Base-by-base conservation (phyloP, 2,797 vertebrate genomes). In the Capromys pilorides region DNA sequence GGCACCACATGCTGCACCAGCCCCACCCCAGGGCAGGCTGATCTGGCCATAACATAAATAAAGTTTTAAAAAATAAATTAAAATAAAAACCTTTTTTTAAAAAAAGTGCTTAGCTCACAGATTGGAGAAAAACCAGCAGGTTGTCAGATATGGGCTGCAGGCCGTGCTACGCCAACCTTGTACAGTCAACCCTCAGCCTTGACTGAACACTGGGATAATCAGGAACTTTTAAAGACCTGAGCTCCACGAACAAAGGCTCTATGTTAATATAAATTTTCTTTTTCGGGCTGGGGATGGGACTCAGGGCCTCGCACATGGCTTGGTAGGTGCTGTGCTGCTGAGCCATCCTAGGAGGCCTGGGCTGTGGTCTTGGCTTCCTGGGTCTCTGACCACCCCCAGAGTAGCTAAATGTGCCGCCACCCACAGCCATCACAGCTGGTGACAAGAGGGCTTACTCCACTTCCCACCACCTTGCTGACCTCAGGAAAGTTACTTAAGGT, bases 401-500 rank as follows among this genome's bases (percentile, higher is more conserved):
- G 19, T 33, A 22, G 36, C 16, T 28, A 10, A 1, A 24, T 0
- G 2, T n/a, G 0, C n/a, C 39, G 28, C 77, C 26, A 0, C 7
- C 33, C 28, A 2, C 9, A 6, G 11, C 33, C 9, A 6, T 1
- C 16, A 75, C 5, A n/a, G 24, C 91, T 66, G 41, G 31, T 57
- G 24, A 61, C 39, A 33, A 71, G 61, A 51, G 0, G 3, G 18
- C 61, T 61, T 11, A 1, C 36, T 21, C 73, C 51, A 39, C 59
- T 13, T 18, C 39, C 77, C 62, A n/a, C 57, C 3, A 6, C 36
- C 57, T 64, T 66, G 51, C 57, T 49, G 71, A 89, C 84, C 71
- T 79, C 61, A 39, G 36, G 6, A 36, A 78, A 67, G 28, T 64
- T 54, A 66, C 57, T n/a, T 87, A 69, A 21, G 28, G 85, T 89